Conservation (phyloP, 2,113 vertebrate genomes). For the Nycticryphes semicollaris region DNA sequence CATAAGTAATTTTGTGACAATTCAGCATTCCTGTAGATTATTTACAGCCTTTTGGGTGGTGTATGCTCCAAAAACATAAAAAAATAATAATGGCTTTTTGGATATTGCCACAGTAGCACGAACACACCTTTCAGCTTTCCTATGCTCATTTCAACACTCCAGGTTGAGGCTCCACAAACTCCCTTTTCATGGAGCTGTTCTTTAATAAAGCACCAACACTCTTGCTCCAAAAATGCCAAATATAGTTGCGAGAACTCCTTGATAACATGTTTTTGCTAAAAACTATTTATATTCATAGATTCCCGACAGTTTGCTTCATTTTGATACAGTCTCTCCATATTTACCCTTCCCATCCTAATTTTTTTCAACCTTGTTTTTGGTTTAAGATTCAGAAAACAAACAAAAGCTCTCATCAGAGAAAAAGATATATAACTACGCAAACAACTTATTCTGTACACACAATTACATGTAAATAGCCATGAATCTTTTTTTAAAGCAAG, state of each 20-base stretch:
- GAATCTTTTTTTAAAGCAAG: constrained; percentile 63
- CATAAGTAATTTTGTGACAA: constrained; percentile 74
- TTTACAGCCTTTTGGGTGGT: constrained; percentile 69
- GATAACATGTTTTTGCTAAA: constrained; percentile 75
- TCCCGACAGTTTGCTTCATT: constrained; percentile 75
- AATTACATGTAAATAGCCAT: constrained; percentile 67
- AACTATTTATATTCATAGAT: constrained; percentile 78
- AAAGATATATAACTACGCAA: constrained; percentile 36
- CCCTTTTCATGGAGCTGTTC: constrained; percentile 33
- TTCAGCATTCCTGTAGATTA: constrained; percentile 72
- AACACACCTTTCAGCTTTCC: constrained; percentile 30
- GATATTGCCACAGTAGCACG: constrained; percentile 1
- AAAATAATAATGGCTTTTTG: neutral
- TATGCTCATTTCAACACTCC: constrained; percentile 47
- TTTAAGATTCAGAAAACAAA: constrained; percentile 40
- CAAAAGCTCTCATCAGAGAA: constrained; percentile 16
- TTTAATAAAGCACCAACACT: constrained; percentile 71
- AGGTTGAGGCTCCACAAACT: constrained; percentile 35
- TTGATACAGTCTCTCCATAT: constrained; percentile 61
- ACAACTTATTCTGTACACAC: constrained; percentile 7
- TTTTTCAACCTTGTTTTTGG: constrained; percentile 20
- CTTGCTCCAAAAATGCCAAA: constrained; percentile 79
- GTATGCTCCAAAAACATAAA: constrained; percentile 47
- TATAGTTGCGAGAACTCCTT: constrained; percentile 72
- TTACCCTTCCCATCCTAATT: constrained; percentile 14